A percentile compares a stretch with the other conserved stretches of the same genome.
These are phyloP conservation scores for Melanotaenia duboulayi DNA, from an alignment of 2,113 vertebrate genomes.

Conservation along the genomic window DNA sequence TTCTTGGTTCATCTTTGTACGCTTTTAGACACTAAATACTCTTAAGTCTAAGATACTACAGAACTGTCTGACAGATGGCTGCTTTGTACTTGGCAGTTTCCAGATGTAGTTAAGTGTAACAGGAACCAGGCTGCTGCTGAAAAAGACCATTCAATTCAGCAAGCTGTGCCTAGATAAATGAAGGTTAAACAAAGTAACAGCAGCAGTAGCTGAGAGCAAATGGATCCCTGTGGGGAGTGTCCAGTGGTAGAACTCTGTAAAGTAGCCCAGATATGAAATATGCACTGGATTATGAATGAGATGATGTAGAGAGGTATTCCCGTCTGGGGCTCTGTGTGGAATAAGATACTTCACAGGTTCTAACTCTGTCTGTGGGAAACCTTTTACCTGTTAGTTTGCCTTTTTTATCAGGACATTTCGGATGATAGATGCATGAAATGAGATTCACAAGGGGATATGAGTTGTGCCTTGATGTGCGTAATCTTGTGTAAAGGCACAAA, in stretches of 20 bases:
- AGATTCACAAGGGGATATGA: not conserved
- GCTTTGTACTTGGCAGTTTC: not conserved
- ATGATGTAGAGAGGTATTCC: conserved; percentile 3
- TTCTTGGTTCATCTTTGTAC: too few relatives aligned
- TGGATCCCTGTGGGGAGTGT: conserved; percentile 19
- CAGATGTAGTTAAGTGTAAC: conserved; percentile 1
- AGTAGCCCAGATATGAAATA: not conserved
- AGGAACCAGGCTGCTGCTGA: not conserved
- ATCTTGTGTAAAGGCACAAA: not conserved
- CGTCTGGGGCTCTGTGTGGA: not conserved
- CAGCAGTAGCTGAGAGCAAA: conserved; percentile 10
- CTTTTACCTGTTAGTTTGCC: conserved; percentile 9
- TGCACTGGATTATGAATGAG: conserved; percentile 46
- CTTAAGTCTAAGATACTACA: not conserved
- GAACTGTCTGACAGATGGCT: not conserved
- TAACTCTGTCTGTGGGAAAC: conserved; percentile 17
- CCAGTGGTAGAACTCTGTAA: not conserved
- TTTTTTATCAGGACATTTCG: not conserved
- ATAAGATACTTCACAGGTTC: conserved; percentile 21
- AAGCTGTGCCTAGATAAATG: not conserved
- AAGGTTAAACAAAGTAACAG: conserved; percentile 29
- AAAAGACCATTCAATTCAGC: not conserved
- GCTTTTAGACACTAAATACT: too few relatives aligned
- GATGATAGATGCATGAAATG: not conserved
- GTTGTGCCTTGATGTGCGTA: not conserved